Evolutionary conservation across 2,888 invertebrate species (phyloP).

Genomic region (Kuschelorhynchus macadamiae): DNA sequence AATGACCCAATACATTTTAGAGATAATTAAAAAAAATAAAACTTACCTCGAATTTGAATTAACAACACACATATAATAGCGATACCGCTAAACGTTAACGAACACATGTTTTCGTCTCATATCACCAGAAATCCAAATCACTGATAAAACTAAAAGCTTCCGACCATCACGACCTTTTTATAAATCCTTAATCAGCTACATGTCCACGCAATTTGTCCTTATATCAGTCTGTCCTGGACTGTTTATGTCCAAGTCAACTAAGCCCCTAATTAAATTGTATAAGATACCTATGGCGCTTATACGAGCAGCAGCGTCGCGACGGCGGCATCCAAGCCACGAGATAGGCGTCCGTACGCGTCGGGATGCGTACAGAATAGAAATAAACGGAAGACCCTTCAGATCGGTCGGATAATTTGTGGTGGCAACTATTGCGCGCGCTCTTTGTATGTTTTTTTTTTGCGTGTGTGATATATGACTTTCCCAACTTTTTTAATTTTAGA

Average conservation of each 20-base stretch:
- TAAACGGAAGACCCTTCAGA: slow-evolving; percentile 41
- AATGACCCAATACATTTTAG: too few species aligned
- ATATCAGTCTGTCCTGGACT: not conserved
- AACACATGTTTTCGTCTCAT: slow-evolving; percentile 22
- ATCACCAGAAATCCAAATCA: slow-evolving; percentile 12
- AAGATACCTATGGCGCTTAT: slow-evolving; percentile 23
- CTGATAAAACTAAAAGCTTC: too few species aligned
- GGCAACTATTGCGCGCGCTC: slow-evolving; percentile 45
- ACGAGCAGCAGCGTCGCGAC: slow-evolving; percentile 45
- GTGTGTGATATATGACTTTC: slow-evolving; percentile 46
- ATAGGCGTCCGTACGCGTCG: slow-evolving; percentile 46
- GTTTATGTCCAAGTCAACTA: slow-evolving; percentile 7
- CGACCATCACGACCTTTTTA: too few species aligned
- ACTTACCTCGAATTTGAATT: slow-evolving; percentile 17
- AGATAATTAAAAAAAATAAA: not conserved
- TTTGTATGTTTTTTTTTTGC: slow-evolving; percentile 43
- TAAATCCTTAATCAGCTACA: not conserved
- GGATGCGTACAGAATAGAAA: slow-evolving; percentile 49
- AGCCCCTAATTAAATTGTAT: slow-evolving; percentile 23
- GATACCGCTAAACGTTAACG: not conserved
- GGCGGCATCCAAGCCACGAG: slow-evolving; percentile 28
- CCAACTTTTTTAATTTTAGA: slow-evolving; percentile 49
- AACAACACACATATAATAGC: slow-evolving; percentile 5
- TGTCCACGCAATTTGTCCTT: slow-evolving; percentile 3
- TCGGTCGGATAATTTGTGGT: slow-evolving; percentile 41